Evolutionary conservation across 2,888 invertebrate species (phyloP).

Genomic region (Ceriagrion tenellum): DNA sequence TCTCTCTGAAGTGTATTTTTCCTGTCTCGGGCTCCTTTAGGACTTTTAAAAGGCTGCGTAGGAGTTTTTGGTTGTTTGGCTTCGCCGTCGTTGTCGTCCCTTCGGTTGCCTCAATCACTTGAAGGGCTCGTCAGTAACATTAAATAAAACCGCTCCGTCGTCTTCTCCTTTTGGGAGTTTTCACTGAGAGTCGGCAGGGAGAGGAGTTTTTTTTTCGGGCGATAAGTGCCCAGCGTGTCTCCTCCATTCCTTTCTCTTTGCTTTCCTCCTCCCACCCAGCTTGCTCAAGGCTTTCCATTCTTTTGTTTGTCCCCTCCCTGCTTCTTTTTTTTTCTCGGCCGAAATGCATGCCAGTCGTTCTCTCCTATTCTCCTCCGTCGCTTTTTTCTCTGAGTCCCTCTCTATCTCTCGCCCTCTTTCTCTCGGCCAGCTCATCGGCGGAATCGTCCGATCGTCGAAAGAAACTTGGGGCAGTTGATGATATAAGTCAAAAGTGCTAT

Average conservation of each 20-base stretch:
- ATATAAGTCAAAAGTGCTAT: background rate
- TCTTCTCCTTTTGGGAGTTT: background rate
- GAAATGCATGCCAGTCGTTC: background rate
- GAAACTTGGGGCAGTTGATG: background rate
- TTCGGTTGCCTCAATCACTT: conserved; percentile 8
- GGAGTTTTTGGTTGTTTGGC: background rate
- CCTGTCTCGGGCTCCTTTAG: background rate
- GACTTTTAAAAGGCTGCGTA: background rate
- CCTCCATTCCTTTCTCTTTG: background rate
- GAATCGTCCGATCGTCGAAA: background rate
- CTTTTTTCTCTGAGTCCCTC: background rate
- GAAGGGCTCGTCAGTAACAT: conserved; percentile 23
- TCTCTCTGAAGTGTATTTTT: background rate
- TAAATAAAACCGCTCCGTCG: background rate
- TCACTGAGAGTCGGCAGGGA: background rate
- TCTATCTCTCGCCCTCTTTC: background rate
- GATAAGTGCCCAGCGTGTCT: background rate
- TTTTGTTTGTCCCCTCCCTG: background rate
- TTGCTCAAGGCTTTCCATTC: background rate
- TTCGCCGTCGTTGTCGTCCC: background rate
- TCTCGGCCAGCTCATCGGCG: background rate
- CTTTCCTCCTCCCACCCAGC: background rate
- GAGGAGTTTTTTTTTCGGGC: background rate
- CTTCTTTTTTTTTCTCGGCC: background rate
- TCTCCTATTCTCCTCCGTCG: background rate